phyloP scores from a whole-genome alignment of 2,888 invertebrate genomes.

The Leistus spinibarbis region DNA sequence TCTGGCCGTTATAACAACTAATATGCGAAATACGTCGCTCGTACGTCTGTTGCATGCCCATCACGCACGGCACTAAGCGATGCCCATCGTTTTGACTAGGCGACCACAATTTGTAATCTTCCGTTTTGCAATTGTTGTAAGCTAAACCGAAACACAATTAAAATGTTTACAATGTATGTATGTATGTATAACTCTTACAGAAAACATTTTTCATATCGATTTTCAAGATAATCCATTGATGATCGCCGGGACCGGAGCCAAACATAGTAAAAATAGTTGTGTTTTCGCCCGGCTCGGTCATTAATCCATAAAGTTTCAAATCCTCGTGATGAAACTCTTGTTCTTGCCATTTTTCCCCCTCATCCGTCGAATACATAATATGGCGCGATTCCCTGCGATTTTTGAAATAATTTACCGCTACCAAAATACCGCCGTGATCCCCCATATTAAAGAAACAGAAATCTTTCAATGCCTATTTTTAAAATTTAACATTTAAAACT shows the following conservation, averaged over 20 bases:
- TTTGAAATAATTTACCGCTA: constrained; percentile 84
- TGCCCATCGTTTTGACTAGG: constrained; percentile 66
- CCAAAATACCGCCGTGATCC: constrained; percentile 87
- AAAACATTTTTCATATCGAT: constrained; percentile 64
- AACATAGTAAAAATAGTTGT: constrained; percentile 91
- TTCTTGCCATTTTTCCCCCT: constrained; percentile 81
- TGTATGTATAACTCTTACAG: constrained; percentile 51
- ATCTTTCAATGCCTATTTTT: constrained; percentile 67
- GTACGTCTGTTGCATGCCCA: constrained; percentile 79
- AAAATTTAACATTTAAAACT: neutral
- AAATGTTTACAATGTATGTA: neutral
- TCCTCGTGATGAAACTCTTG: constrained; percentile 72
- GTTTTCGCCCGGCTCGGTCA: constrained; percentile 95
- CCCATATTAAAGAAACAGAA: constrained; percentile 88
- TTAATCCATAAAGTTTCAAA: constrained; percentile 84
- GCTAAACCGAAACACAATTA: constrained; percentile 33
- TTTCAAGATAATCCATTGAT: constrained; percentile 89
- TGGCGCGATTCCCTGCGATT: constrained; percentile 77
- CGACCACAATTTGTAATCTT: constrained; percentile 89
- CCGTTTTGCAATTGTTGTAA: constrained; percentile 64
- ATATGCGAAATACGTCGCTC: constrained; percentile 74
- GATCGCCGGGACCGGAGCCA: constrained; percentile 77
- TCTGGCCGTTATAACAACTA: constrained; percentile 81
- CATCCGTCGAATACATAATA: constrained; percentile 83
- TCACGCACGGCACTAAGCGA: constrained; percentile 70